Evolutionary conservation across 2,797 vertebrate genomes (phyloP).

Genomic region (Gambusia yucatana): DNA sequence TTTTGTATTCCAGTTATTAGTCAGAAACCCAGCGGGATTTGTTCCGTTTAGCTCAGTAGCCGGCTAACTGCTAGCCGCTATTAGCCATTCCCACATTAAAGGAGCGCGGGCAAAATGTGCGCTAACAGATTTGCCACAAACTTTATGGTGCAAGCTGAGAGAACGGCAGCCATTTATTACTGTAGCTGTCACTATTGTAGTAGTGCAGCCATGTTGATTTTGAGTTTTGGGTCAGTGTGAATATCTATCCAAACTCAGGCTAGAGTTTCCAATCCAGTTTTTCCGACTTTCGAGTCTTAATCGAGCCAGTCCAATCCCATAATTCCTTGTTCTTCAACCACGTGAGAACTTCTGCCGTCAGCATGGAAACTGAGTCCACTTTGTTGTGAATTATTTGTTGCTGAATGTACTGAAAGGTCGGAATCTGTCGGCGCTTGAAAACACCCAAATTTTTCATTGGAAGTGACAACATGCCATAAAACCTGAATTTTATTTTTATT

Average conservation of each 20-base stretch:
- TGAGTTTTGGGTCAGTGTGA: neutral
- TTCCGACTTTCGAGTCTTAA: neutral
- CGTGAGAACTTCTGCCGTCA: neutral
- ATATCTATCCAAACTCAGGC: neutral
- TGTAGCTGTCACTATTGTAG: neutral
- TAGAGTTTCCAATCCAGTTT: neutral
- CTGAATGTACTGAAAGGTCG: neutral
- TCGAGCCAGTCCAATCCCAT: neutral
- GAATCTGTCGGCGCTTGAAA: neutral
- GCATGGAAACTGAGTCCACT: neutral
- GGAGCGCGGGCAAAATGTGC: neutral
- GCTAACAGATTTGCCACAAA: neutral
- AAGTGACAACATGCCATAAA: neutral
- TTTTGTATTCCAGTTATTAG: too few relatives aligned
- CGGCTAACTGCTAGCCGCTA: neutral
- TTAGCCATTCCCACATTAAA: neutral
- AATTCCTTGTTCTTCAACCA: neutral
- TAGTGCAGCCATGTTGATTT: too few relatives aligned
- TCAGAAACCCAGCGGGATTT: neutral
- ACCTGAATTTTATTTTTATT: neutral
- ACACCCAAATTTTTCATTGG: neutral
- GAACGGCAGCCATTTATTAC: neutral
- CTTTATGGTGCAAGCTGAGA: neutral
- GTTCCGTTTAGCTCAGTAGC: neutral
- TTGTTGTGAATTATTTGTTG: neutral